Percentiles rank a stretch among this genome's conserved stretches.
phyloP scores from a whole-genome alignment of 2,888 invertebrate species.

The Pteria penguin region DNA sequence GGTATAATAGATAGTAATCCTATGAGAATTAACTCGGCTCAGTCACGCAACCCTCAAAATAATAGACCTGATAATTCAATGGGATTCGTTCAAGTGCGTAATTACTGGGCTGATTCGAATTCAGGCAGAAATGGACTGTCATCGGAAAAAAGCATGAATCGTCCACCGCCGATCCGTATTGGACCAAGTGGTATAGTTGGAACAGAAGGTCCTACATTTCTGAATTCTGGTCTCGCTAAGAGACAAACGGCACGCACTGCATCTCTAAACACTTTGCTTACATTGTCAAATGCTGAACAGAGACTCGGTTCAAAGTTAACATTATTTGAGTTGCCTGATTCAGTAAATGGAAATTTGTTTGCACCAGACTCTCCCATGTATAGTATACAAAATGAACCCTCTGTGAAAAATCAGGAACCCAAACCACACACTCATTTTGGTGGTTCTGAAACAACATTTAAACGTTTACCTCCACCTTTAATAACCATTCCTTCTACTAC shows the following conservation, averaged over 20 bases:
- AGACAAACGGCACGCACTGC: background rate
- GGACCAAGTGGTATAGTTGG: too few relatives aligned
- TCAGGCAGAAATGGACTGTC: too few relatives aligned
- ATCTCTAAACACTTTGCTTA: background rate
- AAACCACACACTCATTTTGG: background rate
- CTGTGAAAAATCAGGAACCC: background rate
- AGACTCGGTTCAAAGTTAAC: background rate
- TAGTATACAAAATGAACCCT: background rate
- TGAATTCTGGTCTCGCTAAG: background rate
- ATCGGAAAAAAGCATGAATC: too few relatives aligned
- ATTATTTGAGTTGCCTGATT: background rate
- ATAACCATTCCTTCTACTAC: background rate
- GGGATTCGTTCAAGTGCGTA: background rate
- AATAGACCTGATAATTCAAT: background rate
- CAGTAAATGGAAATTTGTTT: background rate
- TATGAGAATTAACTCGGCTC: background rate
- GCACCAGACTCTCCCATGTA: background rate
- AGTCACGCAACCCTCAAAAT: background rate
- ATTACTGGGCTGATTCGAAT: background rate
- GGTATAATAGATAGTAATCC: background rate
- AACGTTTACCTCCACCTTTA: background rate
- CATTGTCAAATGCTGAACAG: background rate
- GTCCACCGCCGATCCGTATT: too few relatives aligned
- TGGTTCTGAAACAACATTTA: background rate
- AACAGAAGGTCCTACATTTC: too few relatives aligned